A percentile compares a stretch with the other conserved stretches of the same genome.
Evolutionary conservation across 1,140 invertebrate species (phyloP).

Genomic region (Procambarus clarkii): DNA sequence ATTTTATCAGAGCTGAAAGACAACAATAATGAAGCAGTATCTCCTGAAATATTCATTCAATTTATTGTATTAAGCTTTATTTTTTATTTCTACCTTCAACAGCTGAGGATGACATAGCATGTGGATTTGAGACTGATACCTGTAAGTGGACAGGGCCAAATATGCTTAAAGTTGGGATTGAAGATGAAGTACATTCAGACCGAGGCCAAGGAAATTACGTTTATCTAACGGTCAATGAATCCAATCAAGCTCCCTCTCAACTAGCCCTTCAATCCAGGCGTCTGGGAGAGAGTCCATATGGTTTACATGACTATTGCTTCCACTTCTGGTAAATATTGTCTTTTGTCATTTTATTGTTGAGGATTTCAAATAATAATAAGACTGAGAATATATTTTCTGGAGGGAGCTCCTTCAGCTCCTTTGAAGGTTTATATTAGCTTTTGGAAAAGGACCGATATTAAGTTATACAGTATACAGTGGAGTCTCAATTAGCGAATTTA

Average conservation of each 20-base stretch:
- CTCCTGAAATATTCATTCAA: too few species aligned
- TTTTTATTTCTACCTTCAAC: neutral
- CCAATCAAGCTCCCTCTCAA: neutral
- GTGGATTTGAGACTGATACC: constrained; percentile 2
- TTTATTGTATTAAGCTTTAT: neutral
- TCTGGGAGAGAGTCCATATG: constrained; percentile 10
- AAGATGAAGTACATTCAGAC: constrained; percentile 1
- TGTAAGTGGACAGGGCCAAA: neutral
- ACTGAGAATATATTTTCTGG: too few species aligned
- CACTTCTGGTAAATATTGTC: constrained; percentile 31
- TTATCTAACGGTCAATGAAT: neutral
- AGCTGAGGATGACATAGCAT: constrained; percentile 8
- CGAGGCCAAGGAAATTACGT: constrained; percentile 14
- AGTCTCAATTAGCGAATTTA: too few species aligned
- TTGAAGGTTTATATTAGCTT: too few species aligned
- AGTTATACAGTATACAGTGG: too few species aligned
- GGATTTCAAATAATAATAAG: too few species aligned
- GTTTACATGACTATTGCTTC: constrained; percentile 34
- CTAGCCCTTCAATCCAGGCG: neutral
- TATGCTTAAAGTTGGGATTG: neutral
- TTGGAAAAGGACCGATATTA: too few species aligned
- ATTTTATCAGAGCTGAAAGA: too few species aligned
- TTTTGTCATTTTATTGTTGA: neutral
- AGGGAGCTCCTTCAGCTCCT: too few species aligned
- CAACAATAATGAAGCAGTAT: too few species aligned